Conservation (phyloP, 2,888 invertebrate genomes). For the Diaphora mendica region DNA sequence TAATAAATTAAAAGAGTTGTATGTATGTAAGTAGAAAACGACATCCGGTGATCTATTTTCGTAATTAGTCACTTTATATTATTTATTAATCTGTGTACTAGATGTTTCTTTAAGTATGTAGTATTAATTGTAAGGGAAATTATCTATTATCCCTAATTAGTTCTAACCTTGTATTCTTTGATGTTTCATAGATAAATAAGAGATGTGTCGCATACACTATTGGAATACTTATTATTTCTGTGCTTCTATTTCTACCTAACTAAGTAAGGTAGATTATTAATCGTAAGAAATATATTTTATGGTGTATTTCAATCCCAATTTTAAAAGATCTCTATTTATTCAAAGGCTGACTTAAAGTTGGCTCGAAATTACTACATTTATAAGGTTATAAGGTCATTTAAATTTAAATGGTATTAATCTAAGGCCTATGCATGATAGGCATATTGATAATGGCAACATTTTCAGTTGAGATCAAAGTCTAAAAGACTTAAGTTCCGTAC, state of each 20-base stretch:
- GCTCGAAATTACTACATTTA: conserved; percentile 40
- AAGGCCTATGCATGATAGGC: conserved; percentile 38
- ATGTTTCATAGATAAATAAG: conserved; percentile 19
- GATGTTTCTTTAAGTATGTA: conserved; percentile 31
- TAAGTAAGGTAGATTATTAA: conserved; percentile 27
- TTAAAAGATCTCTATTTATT: conserved; percentile 36
- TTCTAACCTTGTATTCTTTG: conserved; percentile 24
- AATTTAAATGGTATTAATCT: conserved; percentile 32
- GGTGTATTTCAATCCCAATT: conserved; percentile 31
- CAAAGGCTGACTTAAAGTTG: conserved; percentile 50
- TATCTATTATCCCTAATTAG: conserved; percentile 23
- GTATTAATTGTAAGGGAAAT: conserved; percentile 16
- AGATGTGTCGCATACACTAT: conserved; percentile 26
- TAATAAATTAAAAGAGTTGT: background rate
- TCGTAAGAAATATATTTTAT: conserved; percentile 35
- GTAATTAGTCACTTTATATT: conserved; percentile 31
- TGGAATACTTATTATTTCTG: conserved; percentile 37
- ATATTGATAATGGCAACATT: conserved; percentile 29
- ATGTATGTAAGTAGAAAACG: background rate
- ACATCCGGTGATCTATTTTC: conserved; percentile 36
- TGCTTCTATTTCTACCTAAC: conserved; percentile 28
- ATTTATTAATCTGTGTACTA: conserved; percentile 27
- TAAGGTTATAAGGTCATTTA: conserved; percentile 40
- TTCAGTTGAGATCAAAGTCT: conserved; percentile 45
- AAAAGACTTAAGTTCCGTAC: conserved; percentile 41